Evolutionary conservation across 2,888 invertebrate genomes (phyloP), one percentile per base, ranked within the genome.

Genomic region (Helleia helle): DNA sequence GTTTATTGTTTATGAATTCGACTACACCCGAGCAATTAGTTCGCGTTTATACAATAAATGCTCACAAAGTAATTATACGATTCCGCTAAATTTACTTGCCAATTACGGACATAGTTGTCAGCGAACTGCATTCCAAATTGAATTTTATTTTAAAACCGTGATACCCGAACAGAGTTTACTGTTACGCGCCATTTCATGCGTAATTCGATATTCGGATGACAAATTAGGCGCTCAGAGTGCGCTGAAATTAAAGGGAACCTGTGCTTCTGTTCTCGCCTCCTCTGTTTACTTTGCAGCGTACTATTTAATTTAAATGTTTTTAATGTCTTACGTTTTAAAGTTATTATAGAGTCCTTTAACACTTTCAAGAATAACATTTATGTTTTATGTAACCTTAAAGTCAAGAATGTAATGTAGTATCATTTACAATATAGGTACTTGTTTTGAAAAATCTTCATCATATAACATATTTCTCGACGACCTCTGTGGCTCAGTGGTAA

Each of bases 171-270:
- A 51, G 64, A 62, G 68, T 72, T 59, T 79, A 70, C 70, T 62
- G 75, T 76, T 74, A 70, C 79, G 70, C 69, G 71, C 73, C 72
- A 76, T 80, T 83, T 77, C 72, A 67, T 65, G 69, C 69, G 79
- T 81, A 77, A 83, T 81, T 83, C 76, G 80, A 83, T 83, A 81
- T 80, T 75, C 72, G 68, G 68, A 72, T 83, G 81, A 81, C 80
- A 81, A 83, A 83, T 83, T 81, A 77, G 77, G 74, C 70, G 69
- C 62, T 58, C 61, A 60, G 61, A 56, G 53, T 54, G 58, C 52
- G 56, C 58, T 63, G 59, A 76, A 83, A 83, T 83, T 81, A 81
- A 75, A 79, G 77, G 68, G 75, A 60, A 62, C 43, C 41, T 39
- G n/a, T n/a, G 46, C 49, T 42, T 31, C 41, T 43, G 50, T 31